Conservation (phyloP, 2,797 vertebrate genomes). For the Sebastes cheni region DNA sequence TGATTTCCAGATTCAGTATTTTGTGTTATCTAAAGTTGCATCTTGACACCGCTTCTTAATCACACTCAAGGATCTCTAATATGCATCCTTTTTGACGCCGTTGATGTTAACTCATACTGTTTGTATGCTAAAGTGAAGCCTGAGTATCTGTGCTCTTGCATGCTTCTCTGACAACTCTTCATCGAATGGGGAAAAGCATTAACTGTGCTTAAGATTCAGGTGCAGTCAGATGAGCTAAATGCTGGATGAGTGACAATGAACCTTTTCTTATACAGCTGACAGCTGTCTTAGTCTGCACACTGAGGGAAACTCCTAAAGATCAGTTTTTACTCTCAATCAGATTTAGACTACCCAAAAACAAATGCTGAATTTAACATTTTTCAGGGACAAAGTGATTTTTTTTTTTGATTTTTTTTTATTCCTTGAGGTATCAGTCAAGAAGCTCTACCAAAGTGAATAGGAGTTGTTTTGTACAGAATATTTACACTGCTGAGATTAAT, state of each 20-base stretch:
- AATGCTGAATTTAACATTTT: slow-evolving; percentile 20
- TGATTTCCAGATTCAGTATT: slow-evolving; percentile 43
- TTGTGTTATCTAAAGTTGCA: slow-evolving; percentile 25
- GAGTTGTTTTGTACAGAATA: slow-evolving; percentile 43
- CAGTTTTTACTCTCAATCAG: slow-evolving; percentile 15
- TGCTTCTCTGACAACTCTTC: slow-evolving; percentile 24
- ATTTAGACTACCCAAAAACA: slow-evolving; percentile 7
- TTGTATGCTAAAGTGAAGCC: slow-evolving; percentile 21
- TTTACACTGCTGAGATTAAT: slow-evolving; percentile 35
- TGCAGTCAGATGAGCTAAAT: slow-evolving; percentile 14
- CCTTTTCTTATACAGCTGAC: neutral
- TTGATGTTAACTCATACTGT: slow-evolving; percentile 22
- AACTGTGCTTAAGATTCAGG: slow-evolving; percentile 1
- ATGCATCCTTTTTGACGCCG: slow-evolving; percentile 24
- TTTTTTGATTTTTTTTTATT: slow-evolving; percentile 9
- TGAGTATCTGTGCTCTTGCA: slow-evolving; percentile 28
- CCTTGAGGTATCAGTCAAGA: slow-evolving; percentile 1
- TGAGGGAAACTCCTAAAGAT: neutral
- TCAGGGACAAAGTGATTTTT: slow-evolving; percentile 27
- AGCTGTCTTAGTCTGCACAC: neutral
- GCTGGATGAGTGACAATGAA: slow-evolving; percentile 16
- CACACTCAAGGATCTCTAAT: slow-evolving; percentile 14
- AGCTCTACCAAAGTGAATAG: slow-evolving; percentile 41
- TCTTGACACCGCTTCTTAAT: slow-evolving; percentile 15
- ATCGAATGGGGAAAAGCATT: slow-evolving; percentile 1